Percentiles rank a stretch among this genome's conserved stretches.
phyloP scores from a whole-genome alignment of 2,888 invertebrate species.

The Ceriagrion tenellum region DNA sequence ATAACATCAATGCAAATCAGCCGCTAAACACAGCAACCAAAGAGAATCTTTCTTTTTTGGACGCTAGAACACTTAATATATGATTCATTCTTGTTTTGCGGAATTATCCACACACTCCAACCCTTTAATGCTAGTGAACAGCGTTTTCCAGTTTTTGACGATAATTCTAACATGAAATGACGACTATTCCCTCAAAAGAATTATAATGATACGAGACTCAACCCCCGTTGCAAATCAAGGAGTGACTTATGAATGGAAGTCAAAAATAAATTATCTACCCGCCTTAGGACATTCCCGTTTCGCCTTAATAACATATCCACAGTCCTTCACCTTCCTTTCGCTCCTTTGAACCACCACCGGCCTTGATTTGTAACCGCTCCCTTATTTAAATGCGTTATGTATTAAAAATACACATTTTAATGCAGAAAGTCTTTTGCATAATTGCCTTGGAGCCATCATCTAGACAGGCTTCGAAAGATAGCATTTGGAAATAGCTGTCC shows the following conservation, averaged over 20 bases:
- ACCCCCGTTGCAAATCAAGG: background rate
- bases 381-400: background rate
- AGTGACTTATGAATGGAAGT: background rate
- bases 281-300: background rate
- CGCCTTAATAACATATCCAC: background rate
- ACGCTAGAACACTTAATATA: too few species aligned
- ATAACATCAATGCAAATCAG: too few species aligned
- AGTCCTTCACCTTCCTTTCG: background rate
- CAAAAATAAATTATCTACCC: background rate
- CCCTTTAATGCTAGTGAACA: too few species aligned
- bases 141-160: too few species aligned
- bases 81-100: too few species aligned
- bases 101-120: too few species aligned
- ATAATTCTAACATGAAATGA: background rate
- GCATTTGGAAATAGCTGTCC: background rate
- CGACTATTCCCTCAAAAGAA: background rate
- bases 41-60: too few species aligned
- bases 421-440: background rate
- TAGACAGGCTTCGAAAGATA: background rate
- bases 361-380: background rate
- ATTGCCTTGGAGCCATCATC: background rate
- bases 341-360: background rate
- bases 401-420: background rate
- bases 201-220: background rate
- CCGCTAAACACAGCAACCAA: too few species aligned